phyloP scores from a whole-genome alignment of 2,113 vertebrate genomes.

The Lepus timidus region DNA sequence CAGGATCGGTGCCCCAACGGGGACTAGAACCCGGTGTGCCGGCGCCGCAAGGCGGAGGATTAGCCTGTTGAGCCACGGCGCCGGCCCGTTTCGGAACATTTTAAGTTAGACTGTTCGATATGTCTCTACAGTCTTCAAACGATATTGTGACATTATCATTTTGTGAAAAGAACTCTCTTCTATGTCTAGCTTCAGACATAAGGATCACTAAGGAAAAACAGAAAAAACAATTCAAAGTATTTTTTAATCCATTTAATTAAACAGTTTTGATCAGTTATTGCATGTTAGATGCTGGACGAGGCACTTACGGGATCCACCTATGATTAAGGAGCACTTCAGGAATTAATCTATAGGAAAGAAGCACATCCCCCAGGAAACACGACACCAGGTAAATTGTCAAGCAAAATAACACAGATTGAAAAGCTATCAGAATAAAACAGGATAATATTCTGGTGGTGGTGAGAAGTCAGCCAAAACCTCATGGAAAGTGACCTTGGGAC shows the following conservation, averaged over 20 bases:
- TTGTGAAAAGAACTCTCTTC: slow-evolving; percentile 42
- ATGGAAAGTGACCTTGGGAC: background rate
- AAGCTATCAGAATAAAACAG: background rate
- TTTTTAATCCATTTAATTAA: slow-evolving; percentile 54
- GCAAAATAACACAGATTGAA: background rate
- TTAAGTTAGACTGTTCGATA: background rate
- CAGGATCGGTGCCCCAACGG: too few species aligned
- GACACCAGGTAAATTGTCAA: background rate
- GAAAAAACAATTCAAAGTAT: slow-evolving; percentile 17
- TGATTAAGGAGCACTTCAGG: background rate
- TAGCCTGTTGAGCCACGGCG: too few species aligned
- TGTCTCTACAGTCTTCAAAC: background rate
- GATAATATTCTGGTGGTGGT: background rate
- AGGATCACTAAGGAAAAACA: background rate
- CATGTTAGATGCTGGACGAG: background rate
- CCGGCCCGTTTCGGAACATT: background rate
- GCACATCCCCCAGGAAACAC: background rate
- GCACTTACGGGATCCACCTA: background rate
- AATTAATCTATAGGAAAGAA: background rate
- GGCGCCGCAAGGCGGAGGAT: too few species aligned
- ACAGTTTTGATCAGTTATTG: background rate
- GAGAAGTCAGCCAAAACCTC: slow-evolving; percentile 17
- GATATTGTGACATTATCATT: background rate
- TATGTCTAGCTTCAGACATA: background rate
- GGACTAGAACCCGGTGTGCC: too few species aligned